Conservation (phyloP, 2,113 vertebrate species). For the Oenanthe oenanthe region DNA sequence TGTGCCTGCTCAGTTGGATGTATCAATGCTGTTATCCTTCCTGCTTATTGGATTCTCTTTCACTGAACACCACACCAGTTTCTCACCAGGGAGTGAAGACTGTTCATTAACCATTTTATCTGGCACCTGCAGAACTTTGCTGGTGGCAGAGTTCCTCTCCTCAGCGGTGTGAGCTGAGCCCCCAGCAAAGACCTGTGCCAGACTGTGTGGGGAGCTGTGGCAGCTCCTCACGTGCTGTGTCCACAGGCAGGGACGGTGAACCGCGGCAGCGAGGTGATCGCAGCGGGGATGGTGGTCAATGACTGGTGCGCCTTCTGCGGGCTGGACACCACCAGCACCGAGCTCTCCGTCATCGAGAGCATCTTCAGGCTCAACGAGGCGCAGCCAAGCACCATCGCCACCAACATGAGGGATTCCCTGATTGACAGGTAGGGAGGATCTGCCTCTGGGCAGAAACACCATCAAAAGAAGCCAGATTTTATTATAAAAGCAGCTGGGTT, state of each 20-base stretch:
- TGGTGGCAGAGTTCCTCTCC: not conserved
- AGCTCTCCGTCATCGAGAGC: constrained; percentile 96
- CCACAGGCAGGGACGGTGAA: constrained; percentile 94
- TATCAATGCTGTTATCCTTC: not conserved
- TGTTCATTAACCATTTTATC: not conserved
- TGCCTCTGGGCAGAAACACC: not conserved
- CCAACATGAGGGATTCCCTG: constrained; percentile 94
- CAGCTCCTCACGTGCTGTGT: not conserved
- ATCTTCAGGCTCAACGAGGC: constrained; percentile 91
- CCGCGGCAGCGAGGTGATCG: constrained; percentile 95
- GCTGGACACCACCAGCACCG: constrained; percentile 95
- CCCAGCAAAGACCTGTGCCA: fast-evolving
- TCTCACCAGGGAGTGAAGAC: not conserved
- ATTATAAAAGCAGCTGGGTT: not conserved
- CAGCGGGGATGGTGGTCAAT: constrained; percentile 94
- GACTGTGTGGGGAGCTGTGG: fast-evolving
- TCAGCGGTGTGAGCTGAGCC: not conserved
- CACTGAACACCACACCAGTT: not conserved
- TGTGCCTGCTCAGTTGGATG: not conserved
- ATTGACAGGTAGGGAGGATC: constrained; percentile 89
- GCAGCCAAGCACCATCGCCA: constrained; percentile 92
- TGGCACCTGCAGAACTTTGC: not conserved
- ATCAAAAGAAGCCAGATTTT: not conserved
- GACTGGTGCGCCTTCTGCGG: constrained; percentile 99
- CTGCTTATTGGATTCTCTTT: not conserved